A percentile compares a stretch with the other conserved stretches of the same genome.
These are phyloP conservation scores for Luffia ferchaultella DNA, from an alignment of 2,888 invertebrate species.

Conservation along the genomic window DNA sequence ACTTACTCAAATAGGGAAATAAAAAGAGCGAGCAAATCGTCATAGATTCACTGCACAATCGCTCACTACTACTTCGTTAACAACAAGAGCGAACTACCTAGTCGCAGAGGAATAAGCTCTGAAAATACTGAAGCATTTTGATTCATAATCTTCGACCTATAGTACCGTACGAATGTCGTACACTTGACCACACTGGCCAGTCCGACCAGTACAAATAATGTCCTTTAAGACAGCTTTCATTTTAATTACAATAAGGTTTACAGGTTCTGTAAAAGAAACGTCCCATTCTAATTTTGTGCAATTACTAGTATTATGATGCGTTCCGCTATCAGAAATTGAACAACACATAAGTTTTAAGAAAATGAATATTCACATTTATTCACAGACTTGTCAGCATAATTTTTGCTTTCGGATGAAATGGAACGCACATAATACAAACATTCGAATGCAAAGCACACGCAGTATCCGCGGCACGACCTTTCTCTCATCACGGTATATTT, in stretches of 20 bases:
- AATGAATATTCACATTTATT: constrained; percentile 24
- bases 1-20: too few relatives aligned
- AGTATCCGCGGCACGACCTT: not conserved
- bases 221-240: not conserved
- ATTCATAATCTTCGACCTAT: too few relatives aligned
- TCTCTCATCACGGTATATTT: not conserved
- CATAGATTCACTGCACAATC: too few relatives aligned
- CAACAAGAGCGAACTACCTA: too few relatives aligned
- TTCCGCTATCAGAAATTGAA: not conserved
- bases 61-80: too few relatives aligned
- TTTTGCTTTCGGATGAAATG: constrained; percentile 26
- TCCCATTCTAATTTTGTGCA: not conserved
- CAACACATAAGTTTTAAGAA: not conserved
- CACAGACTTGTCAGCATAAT: constrained; percentile 26
- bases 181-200: too few relatives aligned
- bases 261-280: not conserved
- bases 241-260: not conserved
- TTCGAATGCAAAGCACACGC: constrained; percentile 1
- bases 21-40: too few relatives aligned
- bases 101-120: too few relatives aligned
- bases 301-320: not conserved
- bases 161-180: too few relatives aligned
- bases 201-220: too few relatives aligned
- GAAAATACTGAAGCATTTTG: too few relatives aligned
- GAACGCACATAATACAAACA: constrained; percentile 13